A percentile compares a stretch with the other conserved stretches of the same genome.
Conservation (phyloP, 2,888 invertebrate species). For the Eupithecia dodoneata region DNA sequence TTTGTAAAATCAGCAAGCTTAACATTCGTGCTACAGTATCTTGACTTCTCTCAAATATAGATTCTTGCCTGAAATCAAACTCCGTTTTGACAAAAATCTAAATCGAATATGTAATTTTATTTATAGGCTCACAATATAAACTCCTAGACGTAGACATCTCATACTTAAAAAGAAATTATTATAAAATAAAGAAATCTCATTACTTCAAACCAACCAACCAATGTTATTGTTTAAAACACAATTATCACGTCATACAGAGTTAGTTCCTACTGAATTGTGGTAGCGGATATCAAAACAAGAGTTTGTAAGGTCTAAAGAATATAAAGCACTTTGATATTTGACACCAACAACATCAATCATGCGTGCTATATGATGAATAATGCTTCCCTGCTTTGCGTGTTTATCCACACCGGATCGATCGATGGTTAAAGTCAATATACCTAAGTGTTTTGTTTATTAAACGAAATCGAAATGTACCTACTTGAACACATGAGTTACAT, state of each 20-base stretch:
- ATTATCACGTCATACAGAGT: not conserved
- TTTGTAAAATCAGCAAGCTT: not conserved
- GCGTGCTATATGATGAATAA: slow-evolving; percentile 57
- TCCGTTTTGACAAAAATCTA: too few relatives aligned
- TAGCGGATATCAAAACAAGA: not conserved
- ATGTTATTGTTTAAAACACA: not conserved
- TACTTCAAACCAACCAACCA: not conserved
- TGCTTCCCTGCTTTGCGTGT: slow-evolving; percentile 54
- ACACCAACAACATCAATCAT: slow-evolving; percentile 53
- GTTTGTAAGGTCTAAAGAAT: too few relatives aligned
- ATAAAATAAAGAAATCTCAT: not conserved
- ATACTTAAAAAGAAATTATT: not conserved
- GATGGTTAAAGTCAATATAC: not conserved
- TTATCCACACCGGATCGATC: slow-evolving; percentile 57
- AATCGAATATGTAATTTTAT: too few relatives aligned
- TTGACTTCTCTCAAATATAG: not conserved
- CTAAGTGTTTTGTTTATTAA: slow-evolving; percentile 23
- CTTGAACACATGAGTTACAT: not conserved
- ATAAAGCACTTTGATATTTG: too few relatives aligned
- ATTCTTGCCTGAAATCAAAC: too few relatives aligned
- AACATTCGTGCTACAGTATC: not conserved
- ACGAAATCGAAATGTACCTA: not conserved
- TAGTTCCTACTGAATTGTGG: not conserved
- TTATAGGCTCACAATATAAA: not conserved
- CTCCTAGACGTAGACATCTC: not conserved